These are phyloP conservation scores for Rhinoraja longicauda DNA, from an alignment of 2,797 vertebrate genomes.

Conservation along the genomic window DNA sequence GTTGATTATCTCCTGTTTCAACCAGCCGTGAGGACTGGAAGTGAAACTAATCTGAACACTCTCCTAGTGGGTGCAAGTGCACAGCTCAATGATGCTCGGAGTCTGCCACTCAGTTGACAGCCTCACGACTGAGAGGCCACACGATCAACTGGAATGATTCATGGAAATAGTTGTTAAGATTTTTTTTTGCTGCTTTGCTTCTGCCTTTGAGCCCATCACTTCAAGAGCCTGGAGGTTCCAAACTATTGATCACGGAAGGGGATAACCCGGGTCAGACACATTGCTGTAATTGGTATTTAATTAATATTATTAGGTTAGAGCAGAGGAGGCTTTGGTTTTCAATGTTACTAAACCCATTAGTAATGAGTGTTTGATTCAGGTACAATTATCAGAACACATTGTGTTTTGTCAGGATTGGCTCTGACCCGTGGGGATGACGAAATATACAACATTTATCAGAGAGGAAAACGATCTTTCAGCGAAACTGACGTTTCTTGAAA, in stretches of 20 bases:
- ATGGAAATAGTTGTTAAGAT: not conserved
- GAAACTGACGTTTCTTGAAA: not conserved
- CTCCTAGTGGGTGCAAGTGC: not conserved
- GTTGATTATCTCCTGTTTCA: not conserved
- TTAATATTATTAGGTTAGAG: not conserved
- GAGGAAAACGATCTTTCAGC: not conserved
- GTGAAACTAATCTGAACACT: not conserved
- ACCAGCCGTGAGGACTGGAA: not conserved
- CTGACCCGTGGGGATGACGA: not conserved
- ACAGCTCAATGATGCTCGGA: not conserved
- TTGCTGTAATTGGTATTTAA: not conserved
- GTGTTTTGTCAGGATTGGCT: not conserved
- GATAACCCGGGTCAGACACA: not conserved
- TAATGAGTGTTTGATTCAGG: not conserved
- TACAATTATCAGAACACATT: not conserved
- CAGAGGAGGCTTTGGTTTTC: not conserved
- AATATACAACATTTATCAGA: not conserved
- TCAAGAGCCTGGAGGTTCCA: not conserved
- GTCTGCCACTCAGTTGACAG: slow-evolving; percentile 26
- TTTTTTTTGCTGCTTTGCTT: not conserved
- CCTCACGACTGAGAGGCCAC: not conserved
- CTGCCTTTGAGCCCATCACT: not conserved
- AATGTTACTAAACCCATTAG: not conserved
- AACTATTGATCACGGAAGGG: not conserved
- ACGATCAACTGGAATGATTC: not conserved